Base-by-base conservation (phyloP, 2,113 vertebrate genomes). In the Orthochromis malagaraziensis region DNA sequence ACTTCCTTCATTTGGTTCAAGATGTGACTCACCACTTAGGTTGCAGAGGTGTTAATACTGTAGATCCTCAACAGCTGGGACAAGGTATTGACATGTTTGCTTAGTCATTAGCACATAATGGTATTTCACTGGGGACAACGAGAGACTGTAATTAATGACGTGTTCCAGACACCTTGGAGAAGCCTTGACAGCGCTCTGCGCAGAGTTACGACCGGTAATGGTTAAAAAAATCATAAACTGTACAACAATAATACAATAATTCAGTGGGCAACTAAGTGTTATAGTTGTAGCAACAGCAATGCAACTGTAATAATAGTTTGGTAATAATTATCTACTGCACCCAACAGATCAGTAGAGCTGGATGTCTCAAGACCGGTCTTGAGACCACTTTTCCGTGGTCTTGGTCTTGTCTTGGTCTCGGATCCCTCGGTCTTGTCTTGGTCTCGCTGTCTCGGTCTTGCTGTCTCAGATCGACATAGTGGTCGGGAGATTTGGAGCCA, bases 21-120 rank as follows among this genome's bases (percentile, higher is more conserved):
- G 73, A 79, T 29, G 57, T 93, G 89, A 93, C 80, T 92, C 90
- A 91, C 63, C 9, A 49, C 17, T 21, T 63, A 77, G 7, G 38
- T 33, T 16, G 42, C 38, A 55, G 4, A n/a, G 16, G 26, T 40
- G 68, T 4, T 53, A 81, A 12, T 17, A 24, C 29, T 24, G 85
- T 9, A 70, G 42, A 42, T 83, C 21, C 68, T 19, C 68, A 89
- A 68, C 90, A 92, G 85, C 91, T 83, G 86, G 60, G 83, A 85
- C 6, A 29, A 87, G 14, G 91, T 53, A 53, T 40, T 35, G 19
- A 84, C 86, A 45, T 79, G 81, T 55, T 84, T 83, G 51, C 47
- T 45, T 26, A 57, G 31, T 82, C 29, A 81, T 65, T 40, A 86
- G 45, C n/a, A 54, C n/a, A n/a, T 19, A 17, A 49, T 12, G 33